Base-by-base conservation (phyloP, 2,888 invertebrate genomes). In the Oxycera nigricornis region DNA sequence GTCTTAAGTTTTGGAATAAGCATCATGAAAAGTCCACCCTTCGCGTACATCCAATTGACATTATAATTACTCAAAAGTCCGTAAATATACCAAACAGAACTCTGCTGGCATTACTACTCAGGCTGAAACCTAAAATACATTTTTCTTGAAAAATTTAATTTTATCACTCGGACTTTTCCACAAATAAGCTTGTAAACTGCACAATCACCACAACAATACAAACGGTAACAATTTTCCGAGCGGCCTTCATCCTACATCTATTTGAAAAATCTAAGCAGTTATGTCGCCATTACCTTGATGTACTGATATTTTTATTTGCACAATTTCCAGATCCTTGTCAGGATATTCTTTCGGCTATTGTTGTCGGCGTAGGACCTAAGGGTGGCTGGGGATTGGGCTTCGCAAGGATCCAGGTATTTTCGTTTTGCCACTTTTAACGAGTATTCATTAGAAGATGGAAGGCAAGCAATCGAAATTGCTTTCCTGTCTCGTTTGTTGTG, bases 401-500 rank as follows among this genome's bases (percentile, higher is more conserved):
- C 22, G 46, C 17, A 55, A 55, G 7, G 52, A 24, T 20, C 20
- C 52, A 24, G 20, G 24, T 55, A 55, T 24, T 20, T 55, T 24
- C 52, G 9, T 55, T 55, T 55, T 55, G 2, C 24, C 52, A 17
- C 7, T 35, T 31, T 35, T 62, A 24, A n/a, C 4, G 17, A 35
- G 28, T 26, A 35, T 62, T 62, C 62, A 62, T 62, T 62, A 62
- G 62, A 62, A 31, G 31, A 35, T 35, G 35, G 62, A n/a, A 62
- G 31, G 35, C 31, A 35, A 30, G 35, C 35, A 62, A 62, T 62
- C 62, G 28, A 20, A 62, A 31, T 3, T 62, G 20, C 35, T 35
- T 62, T 62, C 35, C 30, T 62, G 62, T 39, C 35, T 62, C 20
- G 35, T 20, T 62, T 30, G 31, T 35, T 59, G 17, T 62, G 30